Conservation (phyloP, 2,888 invertebrate genomes). For the Amorpha juglandis region DNA sequence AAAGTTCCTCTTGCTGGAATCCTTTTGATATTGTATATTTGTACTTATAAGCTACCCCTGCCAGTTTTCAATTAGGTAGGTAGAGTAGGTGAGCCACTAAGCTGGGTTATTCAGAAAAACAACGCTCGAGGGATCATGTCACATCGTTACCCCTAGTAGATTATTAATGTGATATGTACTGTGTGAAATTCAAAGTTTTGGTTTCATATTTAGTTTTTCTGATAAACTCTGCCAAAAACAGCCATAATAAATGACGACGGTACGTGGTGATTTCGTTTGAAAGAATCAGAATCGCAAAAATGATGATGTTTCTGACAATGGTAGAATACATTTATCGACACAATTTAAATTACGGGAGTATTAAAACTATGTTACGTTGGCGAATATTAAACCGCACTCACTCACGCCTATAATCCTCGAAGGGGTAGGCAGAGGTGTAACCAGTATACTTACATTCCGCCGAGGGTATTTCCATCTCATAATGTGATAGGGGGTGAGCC, state of each 20-base stretch:
- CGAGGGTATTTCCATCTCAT: too few species aligned
- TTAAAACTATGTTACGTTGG: too few species aligned
- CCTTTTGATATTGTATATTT: constrained; percentile 44
- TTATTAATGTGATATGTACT: constrained; percentile 1
- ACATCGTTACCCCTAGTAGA: neutral
- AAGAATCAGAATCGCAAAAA: too few species aligned
- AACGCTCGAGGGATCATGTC: constrained; percentile 5
- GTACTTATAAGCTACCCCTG: constrained; percentile 27
- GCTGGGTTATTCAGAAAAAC: constrained; percentile 26
- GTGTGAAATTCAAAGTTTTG: neutral
- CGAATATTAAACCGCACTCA: too few species aligned
- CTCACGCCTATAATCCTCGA: too few species aligned
- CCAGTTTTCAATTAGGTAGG: constrained; percentile 30
- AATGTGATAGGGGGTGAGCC: too few species aligned
- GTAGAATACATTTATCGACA: too few species aligned
- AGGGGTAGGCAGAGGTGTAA: too few species aligned
- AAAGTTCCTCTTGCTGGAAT: constrained; percentile 39
- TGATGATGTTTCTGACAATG: too few species aligned
- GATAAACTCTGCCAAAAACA: neutral
- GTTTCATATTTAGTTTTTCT: neutral
- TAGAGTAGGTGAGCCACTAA: constrained; percentile 12
- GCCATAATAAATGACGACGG: neutral
- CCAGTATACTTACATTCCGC: too few species aligned
- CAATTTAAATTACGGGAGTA: too few species aligned
- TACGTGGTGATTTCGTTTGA: neutral